Percentiles rank a stretch among this genome's conserved stretches.
phyloP scores from a whole-genome alignment of 1,140 invertebrate genomes.

The Neodiprion virginianus region DNA sequence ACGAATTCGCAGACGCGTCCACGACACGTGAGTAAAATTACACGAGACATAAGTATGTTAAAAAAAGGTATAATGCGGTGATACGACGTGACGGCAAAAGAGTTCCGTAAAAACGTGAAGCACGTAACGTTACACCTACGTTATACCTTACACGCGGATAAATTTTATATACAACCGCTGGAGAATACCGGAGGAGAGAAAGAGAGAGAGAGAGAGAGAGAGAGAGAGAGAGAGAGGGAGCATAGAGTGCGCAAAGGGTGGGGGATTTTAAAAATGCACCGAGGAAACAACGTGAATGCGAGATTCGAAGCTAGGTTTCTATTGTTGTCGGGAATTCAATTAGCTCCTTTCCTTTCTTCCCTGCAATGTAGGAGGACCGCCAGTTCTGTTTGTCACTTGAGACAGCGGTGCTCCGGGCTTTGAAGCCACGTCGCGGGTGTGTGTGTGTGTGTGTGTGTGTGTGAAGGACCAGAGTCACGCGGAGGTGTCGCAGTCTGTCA shows the following conservation, averaged over 20 bases:
- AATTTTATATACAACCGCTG: not conserved
- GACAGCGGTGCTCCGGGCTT: not conserved
- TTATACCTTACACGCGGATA: too few relatives aligned
- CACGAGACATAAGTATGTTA: too few relatives aligned
- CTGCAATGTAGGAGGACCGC: not conserved
- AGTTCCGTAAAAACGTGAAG: not conserved
- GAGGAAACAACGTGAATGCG: not conserved
- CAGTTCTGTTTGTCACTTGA: not conserved
- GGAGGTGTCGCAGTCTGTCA: too few relatives aligned
- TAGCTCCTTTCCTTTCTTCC: not conserved
- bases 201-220: too few relatives aligned
- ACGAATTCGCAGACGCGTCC: too few relatives aligned
- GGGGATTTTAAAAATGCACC: conserved; percentile 14
- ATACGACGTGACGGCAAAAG: not conserved
- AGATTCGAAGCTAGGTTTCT: not conserved
- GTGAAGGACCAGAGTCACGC: not conserved
- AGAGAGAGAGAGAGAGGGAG: conserved; percentile 17
- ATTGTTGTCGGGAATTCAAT: not conserved
- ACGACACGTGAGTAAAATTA: too few relatives aligned
- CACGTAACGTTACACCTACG: too few relatives aligned
- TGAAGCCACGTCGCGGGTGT: not conserved
- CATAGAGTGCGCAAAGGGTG: conserved; percentile 8
- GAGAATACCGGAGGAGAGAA: conserved; percentile 12
- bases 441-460: not conserved
- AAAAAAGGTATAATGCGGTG: too few relatives aligned